These are phyloP conservation scores for Dione juno DNA, from an alignment of 2,888 invertebrate genomes.

Conservation along the genomic window DNA sequence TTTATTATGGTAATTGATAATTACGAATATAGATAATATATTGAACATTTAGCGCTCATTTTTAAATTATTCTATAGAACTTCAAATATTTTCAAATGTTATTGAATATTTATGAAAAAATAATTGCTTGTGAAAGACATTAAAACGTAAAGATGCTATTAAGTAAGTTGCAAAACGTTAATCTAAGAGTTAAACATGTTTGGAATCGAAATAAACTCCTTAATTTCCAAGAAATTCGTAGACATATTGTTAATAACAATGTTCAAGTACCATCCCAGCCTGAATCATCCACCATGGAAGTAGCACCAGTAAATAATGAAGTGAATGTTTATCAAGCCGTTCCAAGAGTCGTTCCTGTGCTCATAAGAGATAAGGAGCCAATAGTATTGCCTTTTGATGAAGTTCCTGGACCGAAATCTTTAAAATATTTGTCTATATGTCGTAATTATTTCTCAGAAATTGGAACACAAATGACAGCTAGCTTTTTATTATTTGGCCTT, in stretches of 20 bases:
- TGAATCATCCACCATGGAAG: conserved; percentile 34
- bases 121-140: background rate
- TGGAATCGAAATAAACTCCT: conserved; percentile 50
- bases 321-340: conserved; percentile 60
- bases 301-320: conserved; percentile 44
- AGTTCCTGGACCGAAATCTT: conserved; percentile 85
- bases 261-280: conserved; percentile 31
- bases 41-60: conserved; percentile 14
- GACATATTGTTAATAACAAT: conserved; percentile 51
- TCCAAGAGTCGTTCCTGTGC: conserved; percentile 62
- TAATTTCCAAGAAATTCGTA: conserved; percentile 45
- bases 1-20: background rate
- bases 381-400: conserved; percentile 83
- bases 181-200: conserved; percentile 46
- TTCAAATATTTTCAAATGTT: conserved; percentile 23
- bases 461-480: conserved; percentile 85
- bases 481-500: conserved; percentile 76
- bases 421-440: conserved; percentile 83
- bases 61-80: conserved; percentile 16
- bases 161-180: conserved; percentile 49
- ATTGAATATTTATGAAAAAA: background rate
- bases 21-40: conserved; percentile 7
- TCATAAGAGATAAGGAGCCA: conserved; percentile 63
- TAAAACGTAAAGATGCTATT: conserved; percentile 32
- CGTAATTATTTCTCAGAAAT: conserved; percentile 85